Evolutionary conservation across 2,797 vertebrate species (phyloP).

Genomic region (Coreius guichenoti): DNA sequence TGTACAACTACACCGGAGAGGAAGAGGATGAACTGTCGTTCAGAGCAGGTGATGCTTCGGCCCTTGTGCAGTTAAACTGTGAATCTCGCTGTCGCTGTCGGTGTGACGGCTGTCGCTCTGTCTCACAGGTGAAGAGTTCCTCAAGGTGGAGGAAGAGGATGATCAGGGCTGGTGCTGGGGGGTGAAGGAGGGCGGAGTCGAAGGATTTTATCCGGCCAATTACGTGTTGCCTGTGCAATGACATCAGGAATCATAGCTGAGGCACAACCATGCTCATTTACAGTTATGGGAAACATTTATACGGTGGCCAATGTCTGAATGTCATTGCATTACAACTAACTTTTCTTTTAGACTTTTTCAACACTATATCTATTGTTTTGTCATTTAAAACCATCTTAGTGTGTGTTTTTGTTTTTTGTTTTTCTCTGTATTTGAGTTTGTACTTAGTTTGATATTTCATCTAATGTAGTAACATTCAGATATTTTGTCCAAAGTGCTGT

Average conservation of each 20-base stretch:
- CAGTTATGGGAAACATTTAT: neutral
- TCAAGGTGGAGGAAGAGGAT: conserved; percentile 83
- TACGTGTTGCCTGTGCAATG: conserved; percentile 75
- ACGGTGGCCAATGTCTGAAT: conserved; percentile 3
- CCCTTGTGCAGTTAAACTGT: neutral
- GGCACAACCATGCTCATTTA: neutral
- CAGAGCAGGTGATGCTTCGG: conserved; percentile 76
- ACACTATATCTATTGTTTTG: neutral
- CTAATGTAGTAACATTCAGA: neutral
- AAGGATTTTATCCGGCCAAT: conserved; percentile 82
- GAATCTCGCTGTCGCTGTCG: neutral
- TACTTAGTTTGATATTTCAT: neutral
- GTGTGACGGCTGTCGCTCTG: neutral
- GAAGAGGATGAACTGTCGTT: conserved; percentile 83
- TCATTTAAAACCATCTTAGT: neutral
- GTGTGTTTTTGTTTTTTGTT: neutral
- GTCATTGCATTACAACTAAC: neutral
- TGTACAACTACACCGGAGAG: conserved; percentile 80
- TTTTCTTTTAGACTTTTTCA: neutral
- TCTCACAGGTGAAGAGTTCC: conserved; percentile 77
- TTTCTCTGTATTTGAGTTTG: neutral
- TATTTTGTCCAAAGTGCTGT: neutral
- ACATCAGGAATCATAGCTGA: conserved; percentile 38
- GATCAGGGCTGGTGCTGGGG: conserved; percentile 84
- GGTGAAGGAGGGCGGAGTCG: conserved; percentile 73